These are phyloP conservation scores for Pelobates fuscus DNA, from an alignment of 2,113 vertebrate genomes.

Conservation along the genomic window DNA sequence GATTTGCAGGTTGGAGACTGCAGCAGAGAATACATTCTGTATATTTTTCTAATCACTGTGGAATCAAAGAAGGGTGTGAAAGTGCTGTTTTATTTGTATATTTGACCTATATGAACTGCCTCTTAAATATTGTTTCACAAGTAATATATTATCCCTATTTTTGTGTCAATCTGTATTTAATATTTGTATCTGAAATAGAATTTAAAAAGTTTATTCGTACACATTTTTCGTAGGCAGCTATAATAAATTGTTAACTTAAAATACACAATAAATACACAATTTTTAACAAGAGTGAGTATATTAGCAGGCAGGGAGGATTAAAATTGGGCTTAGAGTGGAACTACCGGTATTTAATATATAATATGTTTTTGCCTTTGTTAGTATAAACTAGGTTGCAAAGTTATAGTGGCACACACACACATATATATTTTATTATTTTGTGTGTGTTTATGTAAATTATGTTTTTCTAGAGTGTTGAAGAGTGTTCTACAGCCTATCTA, in stretches of 20 bases:
- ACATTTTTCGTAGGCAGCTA: slow-evolving; percentile 74
- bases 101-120: slow-evolving; percentile 57
- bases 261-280: slow-evolving; percentile 36
- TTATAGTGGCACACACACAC: too few relatives aligned
- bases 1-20: too few relatives aligned
- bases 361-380: too few relatives aligned
- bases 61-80: slow-evolving; percentile 38
- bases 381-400: too few relatives aligned
- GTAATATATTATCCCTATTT: slow-evolving; percentile 67
- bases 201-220: slow-evolving; percentile 20
- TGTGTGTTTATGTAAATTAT: too few relatives aligned
- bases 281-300: too few relatives aligned
- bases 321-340: too few relatives aligned
- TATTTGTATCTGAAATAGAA: slow-evolving; percentile 55
- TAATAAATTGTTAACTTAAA: slow-evolving; percentile 50
- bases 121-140: slow-evolving; percentile 57
- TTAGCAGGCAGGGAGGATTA: too few relatives aligned
- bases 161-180: slow-evolving; percentile 70
- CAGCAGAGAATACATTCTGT: neutral
- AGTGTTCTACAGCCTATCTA: too few relatives aligned
- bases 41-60: slow-evolving; percentile 45
- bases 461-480: too few relatives aligned
- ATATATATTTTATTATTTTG: too few relatives aligned
- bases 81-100: slow-evolving; percentile 50
- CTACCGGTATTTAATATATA: too few relatives aligned